Evolutionary conservation across 2,113 vertebrate species (phyloP).

Genomic region (Pantherophis guttatus): DNA sequence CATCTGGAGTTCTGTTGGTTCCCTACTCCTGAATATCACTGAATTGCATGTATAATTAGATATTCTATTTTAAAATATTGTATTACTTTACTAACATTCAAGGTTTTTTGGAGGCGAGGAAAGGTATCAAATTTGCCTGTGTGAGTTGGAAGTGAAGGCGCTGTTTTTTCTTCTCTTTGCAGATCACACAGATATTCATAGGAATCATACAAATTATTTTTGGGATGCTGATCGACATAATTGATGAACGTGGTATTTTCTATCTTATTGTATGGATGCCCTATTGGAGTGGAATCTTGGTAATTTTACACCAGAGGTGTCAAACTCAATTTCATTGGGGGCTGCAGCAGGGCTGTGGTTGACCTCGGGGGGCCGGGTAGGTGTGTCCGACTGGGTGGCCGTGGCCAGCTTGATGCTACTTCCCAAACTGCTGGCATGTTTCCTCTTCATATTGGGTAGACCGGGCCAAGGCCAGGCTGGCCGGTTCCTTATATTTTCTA

Average conservation of each 20-base stretch:
- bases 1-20: background rate
- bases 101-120: background rate
- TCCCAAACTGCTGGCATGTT: too few relatives aligned
- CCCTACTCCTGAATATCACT: background rate
- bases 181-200: conserved; percentile 16
- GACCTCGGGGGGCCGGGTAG: too few relatives aligned
- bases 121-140: background rate
- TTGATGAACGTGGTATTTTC: fast-evolving
- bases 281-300: background rate
- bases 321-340: too few relatives aligned
- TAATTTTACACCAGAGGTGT: background rate
- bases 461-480: too few relatives aligned
- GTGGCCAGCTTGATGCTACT: too few relatives aligned
- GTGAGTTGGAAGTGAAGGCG: background rate
- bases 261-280: background rate
- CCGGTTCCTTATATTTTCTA: too few relatives aligned
- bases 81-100: background rate
- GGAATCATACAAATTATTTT: background rate
- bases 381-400: too few relatives aligned
- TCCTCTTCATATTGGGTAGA: too few relatives aligned
- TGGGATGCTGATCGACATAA: background rate
- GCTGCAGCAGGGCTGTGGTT: too few relatives aligned
- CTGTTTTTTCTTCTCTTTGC: background rate
- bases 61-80: background rate
- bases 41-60: background rate